phyloP scores from a whole-genome alignment of 2,113 vertebrate species.

The Cyprinodon tularosa region DNA sequence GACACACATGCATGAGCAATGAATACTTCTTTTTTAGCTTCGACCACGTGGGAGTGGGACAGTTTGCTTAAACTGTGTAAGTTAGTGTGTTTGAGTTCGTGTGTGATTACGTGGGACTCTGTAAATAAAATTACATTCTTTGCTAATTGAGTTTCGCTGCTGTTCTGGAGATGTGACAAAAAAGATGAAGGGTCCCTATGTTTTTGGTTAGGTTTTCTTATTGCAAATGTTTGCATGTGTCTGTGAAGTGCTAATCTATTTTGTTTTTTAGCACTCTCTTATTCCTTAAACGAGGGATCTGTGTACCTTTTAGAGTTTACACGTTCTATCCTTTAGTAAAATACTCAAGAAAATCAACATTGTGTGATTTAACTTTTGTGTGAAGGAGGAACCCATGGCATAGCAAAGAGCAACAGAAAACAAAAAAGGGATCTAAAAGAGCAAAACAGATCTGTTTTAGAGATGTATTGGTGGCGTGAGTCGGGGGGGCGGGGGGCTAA shows the following conservation, averaged over 20 bases:
- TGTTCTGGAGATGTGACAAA: constrained; percentile 63
- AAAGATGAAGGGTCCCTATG: constrained; percentile 66
- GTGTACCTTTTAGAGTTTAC: constrained; percentile 1
- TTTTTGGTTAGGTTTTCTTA: constrained; percentile 47
- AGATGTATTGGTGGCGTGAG: neutral
- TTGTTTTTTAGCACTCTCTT: constrained; percentile 51
- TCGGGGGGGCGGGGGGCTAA: constrained; percentile 4
- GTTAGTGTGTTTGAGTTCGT: constrained; percentile 56
- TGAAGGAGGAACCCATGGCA: constrained; percentile 34
- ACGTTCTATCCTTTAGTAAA: constrained; percentile 15
- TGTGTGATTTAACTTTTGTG: constrained; percentile 18
- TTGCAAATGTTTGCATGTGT: constrained; percentile 7
- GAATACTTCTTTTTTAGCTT: constrained; percentile 76
- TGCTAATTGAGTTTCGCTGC: constrained; percentile 80
- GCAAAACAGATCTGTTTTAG: constrained; percentile 40
- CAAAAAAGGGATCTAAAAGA: constrained; percentile 54
- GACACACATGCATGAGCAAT: constrained; percentile 69
- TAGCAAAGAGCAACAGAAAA: constrained; percentile 30
- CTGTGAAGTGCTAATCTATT: constrained; percentile 43
- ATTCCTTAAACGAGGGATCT: constrained; percentile 18
- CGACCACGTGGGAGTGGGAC: constrained; percentile 68
- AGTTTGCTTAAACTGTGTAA: constrained; percentile 63
- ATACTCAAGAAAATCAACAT: constrained; percentile 17
- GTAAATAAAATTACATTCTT: constrained; percentile 81
- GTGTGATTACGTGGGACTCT: constrained; percentile 65